Base-by-base conservation (phyloP, 2,113 vertebrate genomes). In the Pyrgilauda ruficollis region DNA sequence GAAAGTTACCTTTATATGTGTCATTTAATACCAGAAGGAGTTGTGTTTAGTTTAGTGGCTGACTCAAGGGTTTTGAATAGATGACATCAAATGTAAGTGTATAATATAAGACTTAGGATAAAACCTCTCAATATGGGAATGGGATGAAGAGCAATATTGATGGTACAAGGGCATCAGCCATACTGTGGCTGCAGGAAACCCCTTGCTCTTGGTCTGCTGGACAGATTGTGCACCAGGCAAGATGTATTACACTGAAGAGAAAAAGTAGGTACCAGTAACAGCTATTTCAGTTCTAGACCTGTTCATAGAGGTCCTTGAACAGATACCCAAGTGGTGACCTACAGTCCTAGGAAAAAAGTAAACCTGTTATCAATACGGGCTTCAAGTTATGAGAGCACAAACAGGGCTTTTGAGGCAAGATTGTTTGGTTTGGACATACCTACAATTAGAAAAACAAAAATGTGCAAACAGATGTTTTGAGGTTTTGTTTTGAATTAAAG, bases 401-500 rank as follows among this genome's bases (percentile, higher is more conserved):
- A 49, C 39, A 74, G 75, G 43, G 31, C 50, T 86, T 93, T 64
- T 72, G 64, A 63, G 89, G 78, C 68, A 79, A 82, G 85, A 68
- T 80, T 89, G 74, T 94, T 94, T 96, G 67, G 35, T 84, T 97
- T 84, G 93, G 91, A 89, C 30, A 35, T 87, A 87, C 76, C 21
- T 84, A 89, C 72, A 92, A 56, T 61, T 86, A 58, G 33, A 30
- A 6, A 26, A 30, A 61, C 56, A 75, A 91, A 84, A 91, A 94
- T 87, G 55, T 55, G 70, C 79, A 87, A 92, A 75, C 89, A 93
- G 90, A 90, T 82, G 75, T 87, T 92, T 95, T 63, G 78, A 76
- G 68, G 35, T 83, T 94, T 87, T 55, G 80, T 92, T 96, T 92
- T 94, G 84, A 94, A 67, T 79, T 62, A 59, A 91, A 91, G 78